Evolutionary conservation across 2,797 vertebrate species (phyloP), one percentile per base, ranked within the genome.

Genomic region (Coilia nasus): DNA sequence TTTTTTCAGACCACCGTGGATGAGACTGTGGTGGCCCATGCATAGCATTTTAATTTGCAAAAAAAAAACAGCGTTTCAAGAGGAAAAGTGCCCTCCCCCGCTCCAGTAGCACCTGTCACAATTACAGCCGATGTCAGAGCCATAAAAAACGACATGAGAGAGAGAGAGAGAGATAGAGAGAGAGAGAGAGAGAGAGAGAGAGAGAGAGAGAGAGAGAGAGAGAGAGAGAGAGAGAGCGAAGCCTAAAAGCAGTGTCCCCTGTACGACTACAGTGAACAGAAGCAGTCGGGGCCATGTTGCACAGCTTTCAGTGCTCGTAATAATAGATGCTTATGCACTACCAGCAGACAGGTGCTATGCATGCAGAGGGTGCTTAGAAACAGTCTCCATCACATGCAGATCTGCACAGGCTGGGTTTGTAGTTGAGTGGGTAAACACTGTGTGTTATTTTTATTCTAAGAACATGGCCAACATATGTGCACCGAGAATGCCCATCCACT

Each of bases 31-130:
- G 67, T 28, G 81, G 41, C 15, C 80, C 83, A 2, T 0, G 21
- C 10, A 81, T 35, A 86, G n/a, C 64, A 82, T 60, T 87, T 84
- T 75, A 71, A 71, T 85, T 31, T 62, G 75, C 35, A 81, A 78
- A 54, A 47, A 81, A 19, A 50, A 4, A 78, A 14, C 25, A 21
- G 21, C 0, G 62, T 57, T 46, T 21, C 56, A 75, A 78, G 3
- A 88, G 85, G 84, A 83, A 83, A 87, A 85, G 60, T 82, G 81
- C 87, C 50, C 50, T 14, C 50, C 50, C 14, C 71, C 71, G 6
- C 71, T 44, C 83, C 64, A 71, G 44, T 44, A 75, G 85, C 85
- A 89, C 75, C 85, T 86, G 84, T 84, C 88, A 41, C 88, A 47
- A 85, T 86, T 84, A 84, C 28, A 85, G 60, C 81, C 46, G 81